Conservation (phyloP, 2,797 vertebrate species). For the Sebastes paucispinis region DNA sequence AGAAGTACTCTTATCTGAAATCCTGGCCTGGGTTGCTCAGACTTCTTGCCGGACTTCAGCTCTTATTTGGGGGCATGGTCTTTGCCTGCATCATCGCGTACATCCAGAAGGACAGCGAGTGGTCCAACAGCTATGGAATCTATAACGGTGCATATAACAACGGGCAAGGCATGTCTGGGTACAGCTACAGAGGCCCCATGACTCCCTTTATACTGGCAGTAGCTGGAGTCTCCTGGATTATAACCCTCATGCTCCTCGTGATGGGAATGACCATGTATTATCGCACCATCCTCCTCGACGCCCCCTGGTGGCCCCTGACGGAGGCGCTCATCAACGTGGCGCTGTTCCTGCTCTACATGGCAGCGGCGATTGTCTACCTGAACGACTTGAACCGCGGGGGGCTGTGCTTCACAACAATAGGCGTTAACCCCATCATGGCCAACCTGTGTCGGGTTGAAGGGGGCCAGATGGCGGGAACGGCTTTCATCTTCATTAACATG, state of each 20-base stretch:
- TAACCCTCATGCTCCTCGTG: conserved; percentile 77
- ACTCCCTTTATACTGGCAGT: conserved; percentile 82
- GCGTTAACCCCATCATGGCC: conserved; percentile 75
- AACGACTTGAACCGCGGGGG: conserved; percentile 85
- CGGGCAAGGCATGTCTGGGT: conserved; percentile 63
- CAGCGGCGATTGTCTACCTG: conserved; percentile 81
- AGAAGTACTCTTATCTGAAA: conserved; percentile 82
- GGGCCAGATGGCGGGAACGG: conserved; percentile 81
- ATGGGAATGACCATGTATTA: conserved; percentile 86
- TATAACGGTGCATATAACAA: conserved; percentile 70
- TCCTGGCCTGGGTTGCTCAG: conserved; percentile 84
- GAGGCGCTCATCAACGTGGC: conserved; percentile 81
- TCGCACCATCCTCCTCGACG: conserved; percentile 82
- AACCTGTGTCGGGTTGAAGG: conserved; percentile 80
- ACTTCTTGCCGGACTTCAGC: conserved; percentile 80
- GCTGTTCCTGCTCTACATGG: conserved; percentile 84
- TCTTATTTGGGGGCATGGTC: conserved; percentile 84
- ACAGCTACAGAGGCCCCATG: conserved; percentile 84
- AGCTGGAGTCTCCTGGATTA: conserved; percentile 78
- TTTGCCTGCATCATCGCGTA: conserved; percentile 83
- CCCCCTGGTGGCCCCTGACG: conserved; percentile 86
- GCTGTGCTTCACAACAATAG: conserved; percentile 80
- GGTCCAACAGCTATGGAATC: conserved; percentile 77
- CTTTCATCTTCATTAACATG: conserved; percentile 83
- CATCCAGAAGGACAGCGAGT: conserved; percentile 85